Evolutionary conservation across 2,113 vertebrate genomes (phyloP), one percentile per base, ranked within the genome.

Genomic region (Cyprinodon tularosa): DNA sequence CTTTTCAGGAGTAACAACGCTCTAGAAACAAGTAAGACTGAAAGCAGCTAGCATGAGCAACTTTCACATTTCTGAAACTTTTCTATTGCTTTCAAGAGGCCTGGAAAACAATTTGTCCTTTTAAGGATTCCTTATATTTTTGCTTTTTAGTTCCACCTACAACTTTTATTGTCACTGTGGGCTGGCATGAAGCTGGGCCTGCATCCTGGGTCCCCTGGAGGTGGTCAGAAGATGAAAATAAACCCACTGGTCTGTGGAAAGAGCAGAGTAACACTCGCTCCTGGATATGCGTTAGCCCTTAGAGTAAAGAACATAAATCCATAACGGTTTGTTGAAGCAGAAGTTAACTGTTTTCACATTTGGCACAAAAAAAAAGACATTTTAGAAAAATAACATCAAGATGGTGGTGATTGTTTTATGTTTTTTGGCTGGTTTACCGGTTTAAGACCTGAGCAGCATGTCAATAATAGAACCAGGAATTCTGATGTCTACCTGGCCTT

Each of bases 1-100:
- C 40, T 66, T 67, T 65, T 70, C 29, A 72, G n/a, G 39, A 88
- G 71, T 72, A 78, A 77, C 74, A 48, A 48, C 29, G 36, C 65
- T 64, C n/a, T 57, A 47, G 82, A 84, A 57, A 4, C 38, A 15
- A 37, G 59, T 48, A 53, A 74, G 82, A 17, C 59, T 48, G 60
- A 72, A 68, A 39, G 59, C 76, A 79, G 65, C 74, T 78, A 74
- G 1, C 13, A 11, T 66, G 53, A 40, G 17, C 20, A 57, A 57
- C 14, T 17, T 48, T 69, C 65, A 44, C 29, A 72, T 29, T 4
- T 12, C 44, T 62, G 60, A 22, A 72, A 79, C 63, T 4, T 20
- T 4, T 3, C 12, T 20, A 61, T 65, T 57, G 5, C 12, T 60
- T 48, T 36, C 37, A 77, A 67, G 12, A 62, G 50, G 17, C 50